A percentile compares a stretch with the other conserved stretches of the same genome.
phyloP scores from a whole-genome alignment of 2,888 invertebrate species.

The Lasioglossum malachurum region DNA sequence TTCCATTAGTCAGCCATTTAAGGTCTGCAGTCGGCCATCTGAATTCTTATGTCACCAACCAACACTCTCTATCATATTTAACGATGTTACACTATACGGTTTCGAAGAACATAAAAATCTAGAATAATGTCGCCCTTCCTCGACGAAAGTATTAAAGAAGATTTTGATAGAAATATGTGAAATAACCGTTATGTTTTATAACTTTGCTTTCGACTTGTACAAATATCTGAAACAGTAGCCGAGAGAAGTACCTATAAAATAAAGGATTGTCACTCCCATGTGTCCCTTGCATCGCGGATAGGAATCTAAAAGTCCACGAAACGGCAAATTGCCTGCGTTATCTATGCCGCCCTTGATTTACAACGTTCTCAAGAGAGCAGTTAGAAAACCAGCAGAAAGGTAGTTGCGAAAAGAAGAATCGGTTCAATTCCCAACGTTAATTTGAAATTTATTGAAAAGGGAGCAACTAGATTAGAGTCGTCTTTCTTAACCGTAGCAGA shows the following conservation, averaged over 20 bases:
- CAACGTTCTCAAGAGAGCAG: background rate
- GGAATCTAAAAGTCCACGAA: background rate
- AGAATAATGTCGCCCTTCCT: background rate
- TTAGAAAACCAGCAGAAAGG: background rate
- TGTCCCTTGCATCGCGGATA: background rate
- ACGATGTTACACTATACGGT: too few relatives aligned
- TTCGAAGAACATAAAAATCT: background rate
- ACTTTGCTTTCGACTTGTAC: background rate
- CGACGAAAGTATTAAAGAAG: background rate
- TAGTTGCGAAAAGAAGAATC: background rate
- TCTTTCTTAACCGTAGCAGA: background rate
- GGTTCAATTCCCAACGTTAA: background rate
- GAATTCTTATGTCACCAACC: too few relatives aligned
- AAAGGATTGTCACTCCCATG: background rate
- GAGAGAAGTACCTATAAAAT: background rate
- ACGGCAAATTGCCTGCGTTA: background rate
- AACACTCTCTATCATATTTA: too few relatives aligned
- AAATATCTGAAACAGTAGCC: background rate
- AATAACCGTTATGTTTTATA: background rate
- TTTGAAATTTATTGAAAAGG: conserved; percentile 4
- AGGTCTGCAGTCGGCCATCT: background rate
- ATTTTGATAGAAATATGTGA: background rate
- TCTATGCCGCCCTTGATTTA: background rate
- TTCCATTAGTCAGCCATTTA: background rate
- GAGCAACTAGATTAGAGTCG: background rate